phyloP scores from a whole-genome alignment of 2,888 invertebrate genomes.

The Hydropsyche betteni region DNA sequence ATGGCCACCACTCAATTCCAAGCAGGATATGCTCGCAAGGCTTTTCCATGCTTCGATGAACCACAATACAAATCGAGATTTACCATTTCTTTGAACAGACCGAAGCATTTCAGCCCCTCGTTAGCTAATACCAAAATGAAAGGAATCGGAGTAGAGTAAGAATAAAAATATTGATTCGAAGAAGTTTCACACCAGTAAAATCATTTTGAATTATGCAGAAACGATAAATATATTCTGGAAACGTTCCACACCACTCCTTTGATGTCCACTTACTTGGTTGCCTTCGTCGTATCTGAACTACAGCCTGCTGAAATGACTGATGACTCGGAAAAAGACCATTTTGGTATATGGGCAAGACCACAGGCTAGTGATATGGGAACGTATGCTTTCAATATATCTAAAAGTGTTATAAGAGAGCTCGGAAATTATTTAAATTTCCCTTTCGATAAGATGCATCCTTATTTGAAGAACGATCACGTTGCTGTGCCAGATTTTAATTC shows the following conservation, averaged over 20 bases:
- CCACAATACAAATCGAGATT: conserved; percentile 78
- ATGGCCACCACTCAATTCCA: conserved; percentile 84
- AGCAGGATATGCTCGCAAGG: conserved; percentile 79
- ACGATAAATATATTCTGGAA: conserved; percentile 54
- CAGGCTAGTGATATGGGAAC: conserved; percentile 60
- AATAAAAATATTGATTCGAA: background rate
- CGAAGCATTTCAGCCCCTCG: conserved; percentile 62
- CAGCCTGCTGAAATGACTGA: conserved; percentile 53
- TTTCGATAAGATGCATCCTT: conserved; percentile 62
- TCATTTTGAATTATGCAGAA: background rate
- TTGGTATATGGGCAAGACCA: conserved; percentile 60
- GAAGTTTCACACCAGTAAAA: background rate
- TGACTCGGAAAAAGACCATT: conserved; percentile 27
- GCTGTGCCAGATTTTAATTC: conserved; percentile 81
- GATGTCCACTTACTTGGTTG: conserved; percentile 86
- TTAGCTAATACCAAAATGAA: conserved; percentile 61
- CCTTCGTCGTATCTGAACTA: conserved; percentile 85
- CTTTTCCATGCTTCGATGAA: conserved; percentile 90
- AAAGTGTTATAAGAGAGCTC: conserved; percentile 62
- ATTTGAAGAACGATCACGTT: conserved; percentile 73
- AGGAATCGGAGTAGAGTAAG: background rate
- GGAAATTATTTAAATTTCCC: conserved; percentile 66
- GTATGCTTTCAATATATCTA: conserved; percentile 62
- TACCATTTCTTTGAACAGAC: conserved; percentile 72
- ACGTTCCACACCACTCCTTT: conserved; percentile 68